Conservation (phyloP, 2,113 vertebrate species). For the Pangasianodon hypophthalmus region DNA sequence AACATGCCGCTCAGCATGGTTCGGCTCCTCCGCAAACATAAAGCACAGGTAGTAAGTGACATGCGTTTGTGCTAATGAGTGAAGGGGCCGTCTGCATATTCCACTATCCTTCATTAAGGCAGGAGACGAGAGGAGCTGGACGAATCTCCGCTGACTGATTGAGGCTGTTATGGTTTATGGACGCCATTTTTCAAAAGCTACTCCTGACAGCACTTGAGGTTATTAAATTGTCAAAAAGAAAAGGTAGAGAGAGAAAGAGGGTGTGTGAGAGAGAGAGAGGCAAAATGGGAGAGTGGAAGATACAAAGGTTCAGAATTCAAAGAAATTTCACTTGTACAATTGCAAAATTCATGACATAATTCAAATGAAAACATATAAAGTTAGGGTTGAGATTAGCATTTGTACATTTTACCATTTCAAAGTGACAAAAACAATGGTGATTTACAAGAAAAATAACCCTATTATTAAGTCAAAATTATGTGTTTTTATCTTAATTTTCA, state of each 20-base stretch:
- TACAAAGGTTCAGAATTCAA: not conserved
- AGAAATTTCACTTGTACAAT: not conserved
- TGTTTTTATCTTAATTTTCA: not conserved
- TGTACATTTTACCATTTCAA: not conserved
- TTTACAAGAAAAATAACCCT: not conserved
- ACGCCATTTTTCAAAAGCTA: constrained; percentile 95
- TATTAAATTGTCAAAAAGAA: constrained; percentile 92
- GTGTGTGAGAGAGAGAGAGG: constrained; percentile 36
- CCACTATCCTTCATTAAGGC: constrained; percentile 94
- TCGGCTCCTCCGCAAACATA: constrained; percentile 61
- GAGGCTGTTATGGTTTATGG: constrained; percentile 98
- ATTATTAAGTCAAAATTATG: not conserved
- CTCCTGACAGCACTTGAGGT: constrained; percentile 95
- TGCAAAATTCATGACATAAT: not conserved
- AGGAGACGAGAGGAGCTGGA: constrained; percentile 61
- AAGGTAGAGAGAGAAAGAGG: constrained; percentile 57
- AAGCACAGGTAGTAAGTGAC: constrained; percentile 76
- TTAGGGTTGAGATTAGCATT: not conserved
- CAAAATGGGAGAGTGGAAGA: not conserved
- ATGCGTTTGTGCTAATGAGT: constrained; percentile 90
- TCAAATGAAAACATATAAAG: not conserved
- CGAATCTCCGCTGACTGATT: constrained; percentile 94
- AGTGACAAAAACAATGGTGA: not conserved
- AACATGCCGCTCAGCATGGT: constrained; percentile 54
- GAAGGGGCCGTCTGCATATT: constrained; percentile 88